Evolutionary conservation across 2,113 vertebrate species (phyloP), one percentile per base, ranked within the genome.

Genomic region (Macrotis lagotis): DNA sequence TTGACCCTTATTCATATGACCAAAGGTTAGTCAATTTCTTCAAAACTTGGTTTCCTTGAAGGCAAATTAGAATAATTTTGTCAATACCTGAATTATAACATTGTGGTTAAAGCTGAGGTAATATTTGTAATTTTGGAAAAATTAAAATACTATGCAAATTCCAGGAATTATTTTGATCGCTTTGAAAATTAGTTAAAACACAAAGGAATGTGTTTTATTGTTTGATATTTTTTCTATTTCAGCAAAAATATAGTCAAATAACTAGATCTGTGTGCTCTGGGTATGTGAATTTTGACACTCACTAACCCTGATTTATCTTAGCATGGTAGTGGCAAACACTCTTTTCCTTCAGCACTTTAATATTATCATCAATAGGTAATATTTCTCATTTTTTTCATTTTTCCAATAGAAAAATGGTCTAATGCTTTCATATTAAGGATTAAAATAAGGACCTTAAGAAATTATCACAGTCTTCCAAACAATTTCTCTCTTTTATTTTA

Each of bases 321-420:
- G 48, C 0, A 16, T 93, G 6, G 94, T 89, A 91, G 47, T 91
- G 48, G 92, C 0, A 94, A 93, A 96, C 92, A 8, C 50, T 97
- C 92, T 55, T 50, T 93, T n/a, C 0, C 96, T 94, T 97, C 96
- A 91, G 19, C 53, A 93, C 93, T 97, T 89, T 93, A 91, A 96
- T 94, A 91, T 96, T 94, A 92, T 94, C 48, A 98, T 47, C n/a
- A 92, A 14, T 90, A 90, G 93, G 98, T 90, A 98, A 88, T 88
- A 90, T 96, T 96, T 92, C 92, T 94, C 93, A 96, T 94, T 96
- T 92, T 50, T 96, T n/a, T 95, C 22, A 95, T 95, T 96, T 95
- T 94, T 97, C 5, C 50, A 88, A 10, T 92, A 48, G 31, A 92
- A 91, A 93, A 93, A 95, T 94, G 94, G 44, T 95, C 93, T 95